phyloP scores from a whole-genome alignment of 1,140 invertebrate genomes.

The Kradibia gibbosae region DNA sequence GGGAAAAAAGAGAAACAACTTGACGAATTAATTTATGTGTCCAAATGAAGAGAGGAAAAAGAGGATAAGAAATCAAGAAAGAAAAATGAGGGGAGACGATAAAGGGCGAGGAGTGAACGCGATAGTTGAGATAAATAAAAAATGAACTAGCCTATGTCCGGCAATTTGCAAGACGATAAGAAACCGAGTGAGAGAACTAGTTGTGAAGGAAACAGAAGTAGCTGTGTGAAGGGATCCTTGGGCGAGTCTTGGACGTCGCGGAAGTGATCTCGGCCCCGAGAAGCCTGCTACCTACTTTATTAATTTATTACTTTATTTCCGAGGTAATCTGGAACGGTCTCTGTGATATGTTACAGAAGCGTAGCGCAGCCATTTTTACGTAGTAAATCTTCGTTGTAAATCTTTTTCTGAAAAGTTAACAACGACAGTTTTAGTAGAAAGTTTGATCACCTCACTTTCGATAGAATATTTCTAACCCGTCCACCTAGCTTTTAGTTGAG shows the following conservation, averaged over 20 bases:
- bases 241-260: constrained; percentile 34
- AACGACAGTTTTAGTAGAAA: neutral
- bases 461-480: too few species aligned
- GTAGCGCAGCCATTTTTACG: neutral
- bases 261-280: constrained; percentile 28
- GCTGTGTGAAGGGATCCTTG: constrained; percentile 37
- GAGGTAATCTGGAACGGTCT: constrained; percentile 12
- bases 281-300: constrained; percentile 48
- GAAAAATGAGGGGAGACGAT: neutral
- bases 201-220: neutral
- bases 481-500: neutral
- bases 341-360: constrained; percentile 31
- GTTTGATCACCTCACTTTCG: too few species aligned
- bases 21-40: constrained; percentile 25
- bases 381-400: neutral
- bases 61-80: neutral
- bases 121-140: neutral
- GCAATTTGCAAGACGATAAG: neutral
- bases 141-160: neutral
- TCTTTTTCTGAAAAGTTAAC: neutral
- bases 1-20: constrained; percentile 10
- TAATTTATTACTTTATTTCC: too few species aligned
- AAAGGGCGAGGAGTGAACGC: neutral
- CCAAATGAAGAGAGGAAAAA: constrained; percentile 4
- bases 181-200: constrained; percentile 27